Evolutionary conservation across 2,888 invertebrate genomes (phyloP).

Genomic region (Odontocolon sp.): DNA sequence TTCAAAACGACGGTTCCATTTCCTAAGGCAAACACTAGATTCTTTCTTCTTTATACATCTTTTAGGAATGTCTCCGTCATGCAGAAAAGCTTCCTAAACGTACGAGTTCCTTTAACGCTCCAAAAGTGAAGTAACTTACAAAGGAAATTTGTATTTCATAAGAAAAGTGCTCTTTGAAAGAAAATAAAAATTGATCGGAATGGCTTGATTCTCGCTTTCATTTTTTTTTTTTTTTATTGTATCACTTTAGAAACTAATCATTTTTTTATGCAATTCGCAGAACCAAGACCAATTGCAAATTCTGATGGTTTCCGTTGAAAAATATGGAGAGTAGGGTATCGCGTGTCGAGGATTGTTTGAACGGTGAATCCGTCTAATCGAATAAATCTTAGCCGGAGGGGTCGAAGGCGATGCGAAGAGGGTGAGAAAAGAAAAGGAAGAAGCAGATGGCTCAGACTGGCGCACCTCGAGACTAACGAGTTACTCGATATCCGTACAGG

Average conservation of each 20-base stretch:
- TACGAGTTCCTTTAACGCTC: too few relatives aligned
- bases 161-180: too few relatives aligned
- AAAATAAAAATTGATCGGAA: too few relatives aligned
- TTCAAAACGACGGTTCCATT: not conserved
- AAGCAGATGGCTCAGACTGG: not conserved
- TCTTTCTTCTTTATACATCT: not conserved
- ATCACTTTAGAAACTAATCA: not conserved
- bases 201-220: too few relatives aligned
- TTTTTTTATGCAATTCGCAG: too few relatives aligned
- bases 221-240: not conserved
- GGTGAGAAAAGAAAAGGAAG: slow-evolving; percentile 4
- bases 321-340: slow-evolving; percentile 1
- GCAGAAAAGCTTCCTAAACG: too few relatives aligned
- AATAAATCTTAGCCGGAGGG: slow-evolving; percentile 68
- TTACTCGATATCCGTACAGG: slow-evolving; percentile 69
- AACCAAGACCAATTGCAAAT: too few relatives aligned
- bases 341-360: slow-evolving; percentile 56
- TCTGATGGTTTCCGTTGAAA: not conserved
- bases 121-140: too few relatives aligned
- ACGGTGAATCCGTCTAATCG: slow-evolving; percentile 67
- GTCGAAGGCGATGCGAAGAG: slow-evolving; percentile 17
- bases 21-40: not conserved
- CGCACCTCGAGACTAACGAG: slow-evolving; percentile 59
- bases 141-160: too few relatives aligned
- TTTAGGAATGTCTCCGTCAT: too few relatives aligned